Evolutionary conservation across 2,888 invertebrate species (phyloP).

Genomic region (Agapetus fuscipes): DNA sequence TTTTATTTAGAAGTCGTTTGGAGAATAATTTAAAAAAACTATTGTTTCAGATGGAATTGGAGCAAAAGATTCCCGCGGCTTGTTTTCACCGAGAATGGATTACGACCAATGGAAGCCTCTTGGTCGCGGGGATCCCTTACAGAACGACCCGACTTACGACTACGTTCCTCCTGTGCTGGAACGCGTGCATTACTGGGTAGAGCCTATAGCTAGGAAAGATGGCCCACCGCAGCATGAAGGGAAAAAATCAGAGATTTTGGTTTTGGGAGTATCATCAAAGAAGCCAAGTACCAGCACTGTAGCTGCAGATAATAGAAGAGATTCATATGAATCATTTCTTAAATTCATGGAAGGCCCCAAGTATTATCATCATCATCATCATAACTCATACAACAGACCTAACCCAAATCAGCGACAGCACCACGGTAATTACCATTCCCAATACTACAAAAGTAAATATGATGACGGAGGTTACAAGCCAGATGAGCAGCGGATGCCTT

Average conservation of each 20-base stretch:
- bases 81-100: constrained; percentile 68
- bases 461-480: constrained; percentile 45
- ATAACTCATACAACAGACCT: constrained; percentile 29
- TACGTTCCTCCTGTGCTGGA: constrained; percentile 75
- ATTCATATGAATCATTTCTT: constrained; percentile 33
- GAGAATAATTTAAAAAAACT: not conserved
- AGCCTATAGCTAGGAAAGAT: constrained; percentile 50
- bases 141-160: constrained; percentile 77
- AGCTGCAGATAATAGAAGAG: constrained; percentile 28
- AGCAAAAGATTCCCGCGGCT: constrained; percentile 28
- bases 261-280: constrained; percentile 59
- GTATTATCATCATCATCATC: constrained; percentile 29
- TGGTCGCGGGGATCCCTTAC: constrained; percentile 70
- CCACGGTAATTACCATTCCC: constrained; percentile 24
- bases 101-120: constrained; percentile 81
- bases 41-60: constrained; percentile 23
- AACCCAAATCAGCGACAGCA: constrained; percentile 31
- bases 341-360: constrained; percentile 43
- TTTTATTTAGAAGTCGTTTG: no score
- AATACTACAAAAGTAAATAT: constrained; percentile 30
- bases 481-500: constrained; percentile 45
- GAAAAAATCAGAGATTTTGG: constrained; percentile 56
- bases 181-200: constrained; percentile 72
- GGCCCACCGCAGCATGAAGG: constrained; percentile 38
- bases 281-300: constrained; percentile 47